These are phyloP conservation scores for Mellivora capensis DNA, from an alignment of 2,113 vertebrate species.

Conservation along the genomic window DNA sequence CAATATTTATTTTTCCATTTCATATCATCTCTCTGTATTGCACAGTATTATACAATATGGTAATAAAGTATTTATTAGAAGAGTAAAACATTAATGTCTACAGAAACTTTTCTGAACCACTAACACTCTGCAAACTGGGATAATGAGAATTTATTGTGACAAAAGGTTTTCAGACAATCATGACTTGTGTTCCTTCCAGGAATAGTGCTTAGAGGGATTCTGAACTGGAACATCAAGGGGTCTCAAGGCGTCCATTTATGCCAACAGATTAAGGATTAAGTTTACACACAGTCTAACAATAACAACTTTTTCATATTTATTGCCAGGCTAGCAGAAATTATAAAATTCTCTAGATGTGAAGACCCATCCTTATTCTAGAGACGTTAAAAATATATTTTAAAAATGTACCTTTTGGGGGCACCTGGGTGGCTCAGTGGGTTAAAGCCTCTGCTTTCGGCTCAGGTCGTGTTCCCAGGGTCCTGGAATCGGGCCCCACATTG, in stretches of 20 bases:
- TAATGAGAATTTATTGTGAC: not conserved
- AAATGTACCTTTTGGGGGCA: not conserved
- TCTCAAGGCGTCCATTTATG: not conserved
- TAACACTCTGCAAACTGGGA: not conserved
- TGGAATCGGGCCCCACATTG: too few relatives aligned
- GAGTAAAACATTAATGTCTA: not conserved
- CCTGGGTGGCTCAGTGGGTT: too few relatives aligned
- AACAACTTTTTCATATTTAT: not conserved
- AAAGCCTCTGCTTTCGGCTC: too few relatives aligned
- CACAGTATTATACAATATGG: not conserved
- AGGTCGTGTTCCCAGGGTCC: too few relatives aligned
- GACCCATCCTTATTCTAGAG: not conserved
- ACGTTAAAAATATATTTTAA: not conserved
- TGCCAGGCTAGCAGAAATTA: not conserved
- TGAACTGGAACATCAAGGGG: not conserved
- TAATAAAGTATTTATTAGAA: not conserved
- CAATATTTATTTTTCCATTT: not conserved
- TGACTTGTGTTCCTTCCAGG: not conserved
- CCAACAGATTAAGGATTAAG: not conserved
- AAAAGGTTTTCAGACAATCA: not conserved
- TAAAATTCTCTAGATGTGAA: not conserved
- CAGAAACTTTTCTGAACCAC: not conserved
- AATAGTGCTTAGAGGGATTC: not conserved
- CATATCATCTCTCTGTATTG: not conserved
- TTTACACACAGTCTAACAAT: not conserved